Evolutionary conservation across 1,140 invertebrate species (phyloP).

Genomic region (Lasaia peninsularis): DNA sequence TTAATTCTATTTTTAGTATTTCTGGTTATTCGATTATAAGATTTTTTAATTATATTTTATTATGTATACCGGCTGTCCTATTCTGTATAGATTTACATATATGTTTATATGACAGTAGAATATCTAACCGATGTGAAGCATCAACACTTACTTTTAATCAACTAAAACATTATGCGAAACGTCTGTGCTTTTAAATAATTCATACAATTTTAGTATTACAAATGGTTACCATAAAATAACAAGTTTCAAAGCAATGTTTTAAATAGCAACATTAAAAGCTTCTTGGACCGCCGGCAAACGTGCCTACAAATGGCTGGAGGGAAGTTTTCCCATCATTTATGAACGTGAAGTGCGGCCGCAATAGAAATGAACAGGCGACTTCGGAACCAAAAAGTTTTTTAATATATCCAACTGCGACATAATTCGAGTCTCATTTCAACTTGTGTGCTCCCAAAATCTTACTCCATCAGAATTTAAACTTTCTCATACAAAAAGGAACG

Average conservation of each 20-base stretch:
- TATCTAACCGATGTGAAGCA: too few species aligned
- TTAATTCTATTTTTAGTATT: too few species aligned
- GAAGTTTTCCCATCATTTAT: conserved; percentile 32
- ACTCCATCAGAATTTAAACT: conserved; percentile 12
- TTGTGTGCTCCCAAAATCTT: conserved; percentile 11
- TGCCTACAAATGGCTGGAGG: conserved; percentile 17
- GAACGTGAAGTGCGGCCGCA: conserved; percentile 27
- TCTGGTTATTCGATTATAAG: too few species aligned
- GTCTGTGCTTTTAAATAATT: not conserved
- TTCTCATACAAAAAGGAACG: not conserved
- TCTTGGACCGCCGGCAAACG: conserved; percentile 9
- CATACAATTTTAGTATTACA: conserved; percentile 7
- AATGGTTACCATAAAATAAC: conserved; percentile 7
- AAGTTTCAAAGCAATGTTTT: conserved; percentile 11
- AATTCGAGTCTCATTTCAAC: conserved; percentile 28
- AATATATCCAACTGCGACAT: conserved; percentile 36
- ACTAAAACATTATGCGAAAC: too few species aligned
- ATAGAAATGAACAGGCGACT: conserved; percentile 30
- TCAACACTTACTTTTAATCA: too few species aligned
- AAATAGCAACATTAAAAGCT: conserved; percentile 13
- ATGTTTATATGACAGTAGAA: too few species aligned
- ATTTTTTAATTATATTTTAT: too few species aligned
- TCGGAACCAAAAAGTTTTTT: conserved; percentile 35
- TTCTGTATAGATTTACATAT: too few species aligned
- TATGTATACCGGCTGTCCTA: too few species aligned